A percentile compares a stretch with the other conserved stretches of the same genome.
phyloP scores from a whole-genome alignment of 2,797 vertebrate genomes.

The Ispidina lecontei region DNA sequence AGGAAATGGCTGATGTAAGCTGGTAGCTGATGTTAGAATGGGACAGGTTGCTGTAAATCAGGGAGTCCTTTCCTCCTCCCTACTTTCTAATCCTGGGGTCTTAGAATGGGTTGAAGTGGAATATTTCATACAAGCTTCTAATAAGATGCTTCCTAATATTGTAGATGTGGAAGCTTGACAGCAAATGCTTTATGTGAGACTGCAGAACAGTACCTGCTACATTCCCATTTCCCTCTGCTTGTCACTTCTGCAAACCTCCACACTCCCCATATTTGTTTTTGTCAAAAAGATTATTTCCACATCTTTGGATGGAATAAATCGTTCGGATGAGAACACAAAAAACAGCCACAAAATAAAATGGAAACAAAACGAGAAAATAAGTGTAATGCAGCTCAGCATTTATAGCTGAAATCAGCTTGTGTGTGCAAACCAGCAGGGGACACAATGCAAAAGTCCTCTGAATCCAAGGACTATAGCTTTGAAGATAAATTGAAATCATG shows the following conservation, averaged over 20 bases:
- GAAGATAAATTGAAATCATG: not conserved
- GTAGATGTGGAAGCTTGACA: accelerated
- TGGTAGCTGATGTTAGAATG: not conserved
- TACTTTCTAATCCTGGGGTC: not conserved
- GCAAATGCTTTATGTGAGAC: not conserved
- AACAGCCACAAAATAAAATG: not conserved
- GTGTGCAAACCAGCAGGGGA: not conserved
- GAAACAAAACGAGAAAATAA: not conserved
- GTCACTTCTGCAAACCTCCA: not conserved
- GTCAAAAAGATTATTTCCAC: not conserved
- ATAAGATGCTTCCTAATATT: not conserved
- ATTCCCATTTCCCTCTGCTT: not conserved
- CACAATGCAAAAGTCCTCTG: accelerated
- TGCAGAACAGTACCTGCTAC: not conserved
- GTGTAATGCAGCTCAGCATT: accelerated
- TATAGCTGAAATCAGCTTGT: not conserved
- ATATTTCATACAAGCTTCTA: not conserved
- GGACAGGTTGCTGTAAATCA: not conserved
- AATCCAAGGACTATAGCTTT: not conserved
- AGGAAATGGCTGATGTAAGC: not conserved
- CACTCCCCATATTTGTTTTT: not conserved
- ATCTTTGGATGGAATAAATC: not conserved
- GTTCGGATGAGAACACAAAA: not conserved
- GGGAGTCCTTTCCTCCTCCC: not conserved
- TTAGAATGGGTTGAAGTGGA: not conserved